These are phyloP conservation scores for Nemurella pictetii DNA, from an alignment of 2,888 invertebrate species.

Conservation along the genomic window DNA sequence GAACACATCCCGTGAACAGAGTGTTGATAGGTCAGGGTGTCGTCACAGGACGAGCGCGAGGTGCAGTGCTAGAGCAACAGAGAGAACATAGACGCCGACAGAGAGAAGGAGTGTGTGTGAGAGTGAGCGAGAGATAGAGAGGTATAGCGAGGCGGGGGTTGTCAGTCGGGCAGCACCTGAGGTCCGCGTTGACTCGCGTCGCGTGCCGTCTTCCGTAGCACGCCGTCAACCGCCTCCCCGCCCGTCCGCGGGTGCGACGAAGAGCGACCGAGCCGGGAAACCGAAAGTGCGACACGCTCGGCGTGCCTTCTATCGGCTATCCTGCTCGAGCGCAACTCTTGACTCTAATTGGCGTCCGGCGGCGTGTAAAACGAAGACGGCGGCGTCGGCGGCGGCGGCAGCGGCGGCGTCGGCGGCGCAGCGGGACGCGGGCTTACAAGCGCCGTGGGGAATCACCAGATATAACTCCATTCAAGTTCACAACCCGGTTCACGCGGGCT, in stretches of 20 bases:
- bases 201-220: not conserved
- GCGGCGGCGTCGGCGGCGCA: not conserved
- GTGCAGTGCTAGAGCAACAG: too few species aligned
- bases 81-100: not conserved
- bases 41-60: not conserved
- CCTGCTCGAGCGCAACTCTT: not conserved
- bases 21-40: not conserved
- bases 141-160: not conserved
- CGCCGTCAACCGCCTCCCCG: not conserved
- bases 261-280: not conserved
- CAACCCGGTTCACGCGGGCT: not conserved
- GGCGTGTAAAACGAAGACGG: not conserved
- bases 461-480: not conserved
- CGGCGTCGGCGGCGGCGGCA: too few species aligned
- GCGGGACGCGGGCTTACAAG: conserved; percentile 30
- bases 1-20: not conserved
- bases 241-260: not conserved
- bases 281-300: not conserved
- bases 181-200: not conserved
- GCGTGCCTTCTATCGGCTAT: not conserved
- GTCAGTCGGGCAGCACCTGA: not conserved
- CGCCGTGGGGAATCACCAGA: conserved; percentile 34
- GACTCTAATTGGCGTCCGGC: conserved; percentile 12
- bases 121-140: not conserved
- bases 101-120: not conserved